Conservation (phyloP, 2,888 invertebrate genomes). For the Agrotis clavis region DNA sequence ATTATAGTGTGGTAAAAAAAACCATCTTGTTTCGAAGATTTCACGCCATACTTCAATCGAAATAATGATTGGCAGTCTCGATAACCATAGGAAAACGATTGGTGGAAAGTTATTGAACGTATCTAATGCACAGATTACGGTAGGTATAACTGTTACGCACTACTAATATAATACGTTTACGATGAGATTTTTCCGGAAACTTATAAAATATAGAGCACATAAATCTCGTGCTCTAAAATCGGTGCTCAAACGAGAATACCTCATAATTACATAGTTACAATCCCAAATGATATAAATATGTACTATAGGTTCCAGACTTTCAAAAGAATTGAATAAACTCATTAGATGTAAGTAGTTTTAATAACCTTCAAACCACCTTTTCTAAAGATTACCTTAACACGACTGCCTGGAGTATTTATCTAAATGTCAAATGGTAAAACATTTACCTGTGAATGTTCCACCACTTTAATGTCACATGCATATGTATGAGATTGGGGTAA, state of each 20-base stretch:
- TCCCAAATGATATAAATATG: background rate
- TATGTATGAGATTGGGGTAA: slow-evolving; percentile 42
- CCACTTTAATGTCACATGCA: slow-evolving; percentile 30
- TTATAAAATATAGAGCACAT: background rate
- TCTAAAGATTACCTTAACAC: slow-evolving; percentile 1
- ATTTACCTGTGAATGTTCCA: background rate
- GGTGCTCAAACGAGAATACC: too few relatives aligned
- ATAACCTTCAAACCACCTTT: background rate
- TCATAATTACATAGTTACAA: background rate
- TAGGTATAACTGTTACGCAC: slow-evolving; percentile 32
- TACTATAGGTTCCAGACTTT: background rate
- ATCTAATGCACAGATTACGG: slow-evolving; percentile 35
- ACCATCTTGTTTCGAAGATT: slow-evolving; percentile 37
- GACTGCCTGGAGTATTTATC: background rate
- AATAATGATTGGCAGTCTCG: slow-evolving; percentile 46
- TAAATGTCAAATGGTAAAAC: slow-evolving; percentile 34
- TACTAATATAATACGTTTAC: slow-evolving; percentile 24
- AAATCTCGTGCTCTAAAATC: background rate
- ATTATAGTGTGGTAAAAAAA: slow-evolving; percentile 32
- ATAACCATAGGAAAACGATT: slow-evolving; percentile 40
- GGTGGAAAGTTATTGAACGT: slow-evolving; percentile 42
- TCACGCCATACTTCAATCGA: slow-evolving; percentile 44
- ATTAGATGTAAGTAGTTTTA: slow-evolving; percentile 1
- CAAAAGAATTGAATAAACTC: slow-evolving; percentile 7
- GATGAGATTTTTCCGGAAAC: slow-evolving; percentile 17